phyloP scores from a whole-genome alignment of 2,797 vertebrate genomes.

The Ciconia nigra region DNA sequence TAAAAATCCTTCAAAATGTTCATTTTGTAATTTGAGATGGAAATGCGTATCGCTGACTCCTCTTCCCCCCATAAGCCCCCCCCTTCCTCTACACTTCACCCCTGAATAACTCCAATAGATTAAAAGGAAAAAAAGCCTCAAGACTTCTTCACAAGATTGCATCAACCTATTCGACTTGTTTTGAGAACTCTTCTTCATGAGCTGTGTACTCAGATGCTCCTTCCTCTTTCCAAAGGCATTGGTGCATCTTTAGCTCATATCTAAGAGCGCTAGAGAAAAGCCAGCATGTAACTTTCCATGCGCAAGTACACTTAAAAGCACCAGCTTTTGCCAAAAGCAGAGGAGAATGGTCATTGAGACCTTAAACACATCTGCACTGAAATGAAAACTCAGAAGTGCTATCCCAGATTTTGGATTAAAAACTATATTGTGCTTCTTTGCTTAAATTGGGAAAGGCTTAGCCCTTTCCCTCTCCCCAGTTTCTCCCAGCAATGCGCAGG shows the following conservation, averaged over 20 bases:
- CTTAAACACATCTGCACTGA: background rate
- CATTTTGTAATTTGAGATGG: background rate
- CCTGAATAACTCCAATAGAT: background rate
- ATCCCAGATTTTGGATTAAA: background rate
- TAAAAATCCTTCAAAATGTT: background rate
- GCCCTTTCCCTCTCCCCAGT: background rate
- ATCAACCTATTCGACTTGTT: background rate
- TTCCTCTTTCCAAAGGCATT: background rate
- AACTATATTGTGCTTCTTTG: background rate
- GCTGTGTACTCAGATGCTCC: background rate
- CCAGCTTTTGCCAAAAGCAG: background rate
- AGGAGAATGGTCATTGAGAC: background rate
- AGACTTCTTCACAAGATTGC: background rate
- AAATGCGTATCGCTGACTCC: background rate
- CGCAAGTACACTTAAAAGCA: background rate
- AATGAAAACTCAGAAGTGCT: background rate
- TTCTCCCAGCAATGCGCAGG: background rate
- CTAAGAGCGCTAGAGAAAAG: background rate
- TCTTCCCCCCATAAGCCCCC: background rate
- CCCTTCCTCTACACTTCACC: background rate
- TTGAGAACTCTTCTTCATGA: background rate
- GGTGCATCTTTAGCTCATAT: background rate
- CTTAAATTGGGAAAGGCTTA: background rate
- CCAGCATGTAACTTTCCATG: background rate
- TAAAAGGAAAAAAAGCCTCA: background rate